Base-by-base conservation (phyloP, 2,113 vertebrate species). In the Solea solea region DNA sequence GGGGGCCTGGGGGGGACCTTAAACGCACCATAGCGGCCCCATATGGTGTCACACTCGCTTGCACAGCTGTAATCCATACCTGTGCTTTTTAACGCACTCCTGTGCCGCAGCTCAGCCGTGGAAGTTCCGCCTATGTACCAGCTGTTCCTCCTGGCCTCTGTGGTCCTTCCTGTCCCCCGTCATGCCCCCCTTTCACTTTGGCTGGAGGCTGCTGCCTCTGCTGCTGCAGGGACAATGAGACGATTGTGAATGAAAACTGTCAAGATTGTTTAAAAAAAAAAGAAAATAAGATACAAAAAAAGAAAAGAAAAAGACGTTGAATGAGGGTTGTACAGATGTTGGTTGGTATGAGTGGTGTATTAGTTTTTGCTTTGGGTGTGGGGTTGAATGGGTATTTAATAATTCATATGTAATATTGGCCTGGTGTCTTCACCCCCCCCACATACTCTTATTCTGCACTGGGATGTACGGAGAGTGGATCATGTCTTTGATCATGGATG, bases 351-450 rank as follows among this genome's bases (percentile, higher is more conserved):
- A 85, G 77, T 91, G 83, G 64, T 9, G 70, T 84, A 76, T 69
- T 87, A 76, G 75, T 84, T 90, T 88, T 90, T 86, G 81, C 88
- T 61, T 90, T 79, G 82, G 85, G 82, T 83, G 83, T 76, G 64
- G 88, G 87, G 69, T 78, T 80, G 84, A 88, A 72, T 76, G 90
- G 89, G 86, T 91, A 90, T 90, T 91, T 88, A 90, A 89, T 84
- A 82, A 90, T 90, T 91, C 77, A 87, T 89, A 81, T 76, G 76
- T 89, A 81, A 85, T 76, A 86, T 69, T 76, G 84, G 81, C 86
- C 83, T 53, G 71, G 78, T 77, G 81, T 88, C 82, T 76, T 78
- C 76, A 58, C 57, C 41, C 71, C 76, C 9, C 52, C 4, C 27
- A 55, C 27, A 25, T n/a, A 61, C 74, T 77, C 85, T 69, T 73